Evolutionary conservation across 2,113 vertebrate genomes (phyloP), one percentile per base, ranked within the genome.

Genomic region (Struthidea cinerea): DNA sequence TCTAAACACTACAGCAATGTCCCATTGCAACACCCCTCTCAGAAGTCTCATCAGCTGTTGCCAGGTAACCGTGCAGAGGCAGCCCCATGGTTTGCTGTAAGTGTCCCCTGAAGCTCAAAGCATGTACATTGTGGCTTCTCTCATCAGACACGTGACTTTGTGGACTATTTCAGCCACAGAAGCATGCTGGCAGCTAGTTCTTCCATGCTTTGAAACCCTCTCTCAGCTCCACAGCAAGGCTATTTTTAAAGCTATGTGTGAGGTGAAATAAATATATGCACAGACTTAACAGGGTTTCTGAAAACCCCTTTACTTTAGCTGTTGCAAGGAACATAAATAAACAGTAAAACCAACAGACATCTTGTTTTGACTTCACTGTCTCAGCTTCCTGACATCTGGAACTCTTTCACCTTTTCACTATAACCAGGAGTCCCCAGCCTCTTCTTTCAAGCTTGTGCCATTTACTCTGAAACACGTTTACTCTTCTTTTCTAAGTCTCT

Each of bases 81-180:
- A 87, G 57, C 6, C 9, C 47, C 4, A 3, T 0, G 3, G 52
- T 22, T 11, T 23, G 28, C 46, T 67, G 1, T 3, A 49, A 57
- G 57, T 3, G 5, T 35, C 49, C 74, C 26, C 22, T 28, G 42
- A 63, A 35, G 75, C n/a, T 76, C 79, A 42, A 42, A 67, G 47
- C 3, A 3, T 0, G 0, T 13, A 7, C 24, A 32, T 71, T 87
- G 78, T 41, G 39, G 30, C 44, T 50, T 55, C 56, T 63, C 35
- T 33, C 16, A 2, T 30, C 3, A 2, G 11, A 76, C 27, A 24
- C 0, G 0, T 35, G 44, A 44, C 50, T 79, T 57, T 32, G 19
- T 10, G 52, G 35, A 84, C 32, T 11, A 49, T 22, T 30, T 74
- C 46, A 69, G 59, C 27, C 42, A 63, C 16, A 74, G 46, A 70